Percentiles rank a stretch among this genome's conserved stretches.
phyloP scores from a whole-genome alignment of 2,797 vertebrate species.

The Hybognathus amarus region DNA sequence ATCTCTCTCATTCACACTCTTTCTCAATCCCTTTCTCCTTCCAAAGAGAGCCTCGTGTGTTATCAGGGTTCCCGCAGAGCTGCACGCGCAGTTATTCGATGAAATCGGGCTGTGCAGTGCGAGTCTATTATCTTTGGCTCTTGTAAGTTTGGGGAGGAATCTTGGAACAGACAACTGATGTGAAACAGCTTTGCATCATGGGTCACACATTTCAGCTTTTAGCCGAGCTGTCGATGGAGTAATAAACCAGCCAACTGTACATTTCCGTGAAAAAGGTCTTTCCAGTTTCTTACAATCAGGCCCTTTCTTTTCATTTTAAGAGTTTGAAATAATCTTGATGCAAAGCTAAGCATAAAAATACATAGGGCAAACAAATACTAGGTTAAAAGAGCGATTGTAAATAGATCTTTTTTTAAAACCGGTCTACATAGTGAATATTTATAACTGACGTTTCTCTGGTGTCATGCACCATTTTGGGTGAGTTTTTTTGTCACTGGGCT shows the following conservation, averaged over 20 bases:
- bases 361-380: neutral
- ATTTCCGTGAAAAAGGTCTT: constrained; percentile 7
- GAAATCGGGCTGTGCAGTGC: constrained; percentile 30
- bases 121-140: constrained; percentile 72
- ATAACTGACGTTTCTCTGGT: neutral
- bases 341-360: neutral
- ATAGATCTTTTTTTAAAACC: neutral
- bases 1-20: neutral
- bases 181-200: constrained; percentile 70
- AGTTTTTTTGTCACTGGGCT: neutral
- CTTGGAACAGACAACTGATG: constrained; percentile 71
- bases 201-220: constrained; percentile 30
- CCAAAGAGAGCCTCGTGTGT: constrained; percentile 24
- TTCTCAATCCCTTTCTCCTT: neutral
- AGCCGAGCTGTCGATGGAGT: constrained; percentile 26
- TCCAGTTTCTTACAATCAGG: neutral
- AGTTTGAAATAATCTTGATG: neutral
- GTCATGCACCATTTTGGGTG: neutral
- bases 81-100: constrained; percentile 40
- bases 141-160: constrained; percentile 67
- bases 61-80: constrained; percentile 23
- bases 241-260: constrained; percentile 35
- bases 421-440: neutral
- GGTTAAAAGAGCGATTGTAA: neutral
- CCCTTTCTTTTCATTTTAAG: neutral